Percentiles rank a stretch among this genome's conserved stretches.
Conservation (phyloP, 2,888 invertebrate species). For the Oxycera nigricornis region DNA sequence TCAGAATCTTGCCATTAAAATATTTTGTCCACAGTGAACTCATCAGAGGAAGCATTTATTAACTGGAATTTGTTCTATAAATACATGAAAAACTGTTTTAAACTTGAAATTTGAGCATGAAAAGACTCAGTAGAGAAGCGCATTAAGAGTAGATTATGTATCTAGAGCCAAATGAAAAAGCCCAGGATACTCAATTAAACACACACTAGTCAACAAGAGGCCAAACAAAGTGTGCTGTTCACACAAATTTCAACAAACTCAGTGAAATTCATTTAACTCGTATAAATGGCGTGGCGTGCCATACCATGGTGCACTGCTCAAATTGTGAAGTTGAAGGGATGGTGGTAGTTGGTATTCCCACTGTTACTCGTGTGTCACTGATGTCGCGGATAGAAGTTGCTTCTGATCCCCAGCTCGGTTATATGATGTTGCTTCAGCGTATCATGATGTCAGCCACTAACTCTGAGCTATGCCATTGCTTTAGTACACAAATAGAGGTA, state of each 20-base stretch:
- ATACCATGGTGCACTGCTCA: background rate
- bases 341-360: background rate
- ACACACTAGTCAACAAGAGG: constrained; percentile 24
- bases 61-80: too few relatives aligned
- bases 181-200: constrained; percentile 40
- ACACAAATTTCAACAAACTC: constrained; percentile 11
- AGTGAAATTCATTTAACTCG: constrained; percentile 10
- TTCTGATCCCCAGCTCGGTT: background rate
- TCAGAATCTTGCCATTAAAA: too few relatives aligned
- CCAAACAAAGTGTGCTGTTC: constrained; percentile 30
- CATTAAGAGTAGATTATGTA: constrained; percentile 31
- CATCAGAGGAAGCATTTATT: too few relatives aligned
- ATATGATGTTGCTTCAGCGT: background rate
- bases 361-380: background rate
- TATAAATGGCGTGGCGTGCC: background rate
- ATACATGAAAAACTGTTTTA: background rate
- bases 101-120: constrained; percentile 9
- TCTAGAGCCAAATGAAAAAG: constrained; percentile 26
- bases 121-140: background rate
- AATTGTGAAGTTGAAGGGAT: background rate
- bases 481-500: background rate
- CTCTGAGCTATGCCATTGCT: background rate
- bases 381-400: background rate
- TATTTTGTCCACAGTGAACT: too few relatives aligned
- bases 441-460: background rate